These are phyloP conservation scores for Phymorhynchus buccinoides DNA, from an alignment of 1,140 invertebrate species.

Conservation along the genomic window DNA sequence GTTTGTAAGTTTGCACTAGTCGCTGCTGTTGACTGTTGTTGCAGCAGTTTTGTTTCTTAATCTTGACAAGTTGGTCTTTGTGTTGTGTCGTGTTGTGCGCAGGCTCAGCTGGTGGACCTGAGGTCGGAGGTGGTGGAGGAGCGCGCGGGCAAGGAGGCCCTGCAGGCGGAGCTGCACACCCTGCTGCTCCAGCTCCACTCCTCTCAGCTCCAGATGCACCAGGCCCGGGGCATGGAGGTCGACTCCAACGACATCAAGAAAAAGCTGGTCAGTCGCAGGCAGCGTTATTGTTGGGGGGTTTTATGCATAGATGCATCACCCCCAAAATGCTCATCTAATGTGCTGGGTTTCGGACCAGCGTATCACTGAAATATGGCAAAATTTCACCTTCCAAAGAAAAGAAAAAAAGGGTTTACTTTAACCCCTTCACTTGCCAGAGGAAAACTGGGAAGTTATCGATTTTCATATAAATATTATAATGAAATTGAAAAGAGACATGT, in stretches of 20 bases:
- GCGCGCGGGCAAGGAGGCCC: conserved; percentile 76
- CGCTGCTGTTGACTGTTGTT: background rate
- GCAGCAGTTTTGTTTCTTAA: background rate
- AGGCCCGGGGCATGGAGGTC: conserved; percentile 66
- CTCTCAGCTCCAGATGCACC: conserved; percentile 76
- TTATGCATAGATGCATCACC: background rate
- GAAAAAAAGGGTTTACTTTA: no score
- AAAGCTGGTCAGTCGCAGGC: conserved; percentile 75
- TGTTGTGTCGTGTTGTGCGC: conserved; percentile 59
- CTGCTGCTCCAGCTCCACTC: conserved; percentile 80
- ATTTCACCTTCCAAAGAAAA: no score
- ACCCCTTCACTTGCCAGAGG: no score
- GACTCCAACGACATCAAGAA: conserved; percentile 77
- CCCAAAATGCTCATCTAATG: no score
- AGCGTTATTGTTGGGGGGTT: background rate
- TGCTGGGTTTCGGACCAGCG: background rate
- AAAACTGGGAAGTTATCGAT: no score
- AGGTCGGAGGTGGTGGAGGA: conserved; percentile 81
- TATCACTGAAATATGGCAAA: no score
- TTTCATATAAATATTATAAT: no score
- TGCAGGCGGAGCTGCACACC: conserved; percentile 80
- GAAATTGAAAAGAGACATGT: no score
- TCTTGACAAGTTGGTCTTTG: background rate
- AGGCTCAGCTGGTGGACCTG: conserved; percentile 84
- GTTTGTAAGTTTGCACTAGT: no score